Conservation (phyloP, 2,888 invertebrate species). For the Agrilus mali region DNA sequence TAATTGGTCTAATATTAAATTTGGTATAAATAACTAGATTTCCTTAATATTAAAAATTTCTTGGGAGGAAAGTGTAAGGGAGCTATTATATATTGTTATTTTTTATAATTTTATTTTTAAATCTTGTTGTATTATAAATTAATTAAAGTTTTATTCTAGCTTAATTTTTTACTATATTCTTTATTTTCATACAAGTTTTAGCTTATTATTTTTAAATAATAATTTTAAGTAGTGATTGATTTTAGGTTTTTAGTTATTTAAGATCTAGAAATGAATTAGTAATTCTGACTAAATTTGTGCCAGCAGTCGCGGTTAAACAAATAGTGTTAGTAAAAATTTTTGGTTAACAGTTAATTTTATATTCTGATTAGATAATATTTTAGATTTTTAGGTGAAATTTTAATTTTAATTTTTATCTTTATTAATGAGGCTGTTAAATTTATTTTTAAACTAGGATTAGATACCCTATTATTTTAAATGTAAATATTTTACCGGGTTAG, state of each 20-base stretch:
- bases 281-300: conserved; percentile 53
- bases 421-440: conserved; percentile 35
- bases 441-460: conserved; percentile 50
- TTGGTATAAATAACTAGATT: too few relatives aligned
- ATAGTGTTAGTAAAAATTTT: conserved; percentile 43
- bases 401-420: conserved; percentile 27
- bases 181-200: conserved; percentile 46
- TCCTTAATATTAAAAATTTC: too few relatives aligned
- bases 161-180: conserved; percentile 37
- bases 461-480: conserved; percentile 51
- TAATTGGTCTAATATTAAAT: too few relatives aligned
- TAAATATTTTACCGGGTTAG: conserved; percentile 40
- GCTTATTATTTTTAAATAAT: conserved; percentile 36
- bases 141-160: conserved; percentile 41
- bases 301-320: conserved; percentile 61
- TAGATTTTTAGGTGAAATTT: conserved; percentile 47
- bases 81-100: too few relatives aligned
- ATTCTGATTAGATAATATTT: too few relatives aligned
- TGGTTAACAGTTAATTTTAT: conserved; percentile 32
- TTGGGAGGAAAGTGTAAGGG: neutral
- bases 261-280: conserved; percentile 45
- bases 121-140: conserved; percentile 31
- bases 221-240: conserved; percentile 35
- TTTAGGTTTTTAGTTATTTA: conserved; percentile 47
- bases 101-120: conserved; percentile 27